These are phyloP conservation scores for Ochotona princeps DNA, from an alignment of 2,113 vertebrate species.

Conservation along the genomic window DNA sequence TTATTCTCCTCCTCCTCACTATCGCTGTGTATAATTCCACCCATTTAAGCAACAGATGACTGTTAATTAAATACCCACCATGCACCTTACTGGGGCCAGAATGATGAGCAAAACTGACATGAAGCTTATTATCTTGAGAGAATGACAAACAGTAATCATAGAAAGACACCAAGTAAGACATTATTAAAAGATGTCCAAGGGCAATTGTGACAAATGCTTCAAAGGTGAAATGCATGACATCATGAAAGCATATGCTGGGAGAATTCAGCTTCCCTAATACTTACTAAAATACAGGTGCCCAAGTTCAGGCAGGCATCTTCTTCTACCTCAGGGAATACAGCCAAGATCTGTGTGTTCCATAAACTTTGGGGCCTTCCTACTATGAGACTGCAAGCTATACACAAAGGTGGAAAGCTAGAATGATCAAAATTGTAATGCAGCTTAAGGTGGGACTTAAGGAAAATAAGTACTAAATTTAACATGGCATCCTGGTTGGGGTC, in stretches of 20 bases:
- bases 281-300: slow-evolving; percentile 13
- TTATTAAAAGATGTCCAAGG: neutral
- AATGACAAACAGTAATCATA: slow-evolving; percentile 18
- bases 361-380: neutral
- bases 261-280: neutral
- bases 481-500: neutral
- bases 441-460: neutral
- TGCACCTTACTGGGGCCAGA: neutral
- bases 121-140: neutral
- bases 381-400: neutral
- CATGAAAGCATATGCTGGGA: neutral
- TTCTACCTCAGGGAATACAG: neutral
- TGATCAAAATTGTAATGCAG: neutral
- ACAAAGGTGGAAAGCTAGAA: neutral
- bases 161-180: slow-evolving; percentile 20
- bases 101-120: neutral
- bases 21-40: neutral
- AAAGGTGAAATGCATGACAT: neutral
- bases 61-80: neutral
- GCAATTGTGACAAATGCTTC: neutral
- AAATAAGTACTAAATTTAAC: neutral
- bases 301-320: neutral
- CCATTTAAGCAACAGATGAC: neutral
- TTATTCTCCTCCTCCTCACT: slow-evolving; percentile 28
- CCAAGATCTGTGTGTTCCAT: neutral